Evolutionary conservation across 2,113 vertebrate genomes (phyloP).

Genomic region (Dascyllus trimaculatus): DNA sequence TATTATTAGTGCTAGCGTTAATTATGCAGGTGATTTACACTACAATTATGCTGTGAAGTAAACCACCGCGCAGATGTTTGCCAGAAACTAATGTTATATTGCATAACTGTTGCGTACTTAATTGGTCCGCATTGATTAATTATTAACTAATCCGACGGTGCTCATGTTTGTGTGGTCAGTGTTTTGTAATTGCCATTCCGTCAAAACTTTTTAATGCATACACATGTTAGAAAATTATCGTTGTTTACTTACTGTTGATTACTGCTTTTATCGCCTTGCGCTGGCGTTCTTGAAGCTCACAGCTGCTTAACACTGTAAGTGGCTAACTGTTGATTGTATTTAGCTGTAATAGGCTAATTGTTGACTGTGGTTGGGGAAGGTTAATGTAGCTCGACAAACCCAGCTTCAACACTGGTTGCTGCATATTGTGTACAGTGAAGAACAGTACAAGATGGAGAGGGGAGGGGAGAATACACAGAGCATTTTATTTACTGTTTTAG

Average conservation of each 20-base stretch:
- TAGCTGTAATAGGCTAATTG: slow-evolving; percentile 1
- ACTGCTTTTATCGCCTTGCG: background rate
- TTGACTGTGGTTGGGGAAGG: background rate
- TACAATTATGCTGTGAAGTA: background rate
- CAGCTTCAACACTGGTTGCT: background rate
- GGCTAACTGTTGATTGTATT: slow-evolving; percentile 4
- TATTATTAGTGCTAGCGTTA: too few relatives aligned
- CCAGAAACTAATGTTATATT: too few relatives aligned
- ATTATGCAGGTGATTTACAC: background rate
- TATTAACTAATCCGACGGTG: too few relatives aligned
- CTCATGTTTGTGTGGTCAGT: too few relatives aligned
- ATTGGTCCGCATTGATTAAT: too few relatives aligned
- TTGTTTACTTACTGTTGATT: background rate
- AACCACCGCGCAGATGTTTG: background rate
- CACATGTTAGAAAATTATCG: too few relatives aligned
- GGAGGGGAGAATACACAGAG: background rate
- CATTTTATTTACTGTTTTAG: background rate
- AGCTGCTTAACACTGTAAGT: background rate
- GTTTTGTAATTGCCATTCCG: too few relatives aligned
- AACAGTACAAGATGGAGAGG: background rate
- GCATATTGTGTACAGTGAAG: background rate
- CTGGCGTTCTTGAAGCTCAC: background rate
- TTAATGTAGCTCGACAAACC: slow-evolving; percentile 20
- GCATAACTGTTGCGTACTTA: too few relatives aligned
- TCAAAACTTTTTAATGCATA: too few relatives aligned